Evolutionary conservation across 2,797 vertebrate genomes (phyloP).

Genomic region (Myotis vivesi): DNA sequence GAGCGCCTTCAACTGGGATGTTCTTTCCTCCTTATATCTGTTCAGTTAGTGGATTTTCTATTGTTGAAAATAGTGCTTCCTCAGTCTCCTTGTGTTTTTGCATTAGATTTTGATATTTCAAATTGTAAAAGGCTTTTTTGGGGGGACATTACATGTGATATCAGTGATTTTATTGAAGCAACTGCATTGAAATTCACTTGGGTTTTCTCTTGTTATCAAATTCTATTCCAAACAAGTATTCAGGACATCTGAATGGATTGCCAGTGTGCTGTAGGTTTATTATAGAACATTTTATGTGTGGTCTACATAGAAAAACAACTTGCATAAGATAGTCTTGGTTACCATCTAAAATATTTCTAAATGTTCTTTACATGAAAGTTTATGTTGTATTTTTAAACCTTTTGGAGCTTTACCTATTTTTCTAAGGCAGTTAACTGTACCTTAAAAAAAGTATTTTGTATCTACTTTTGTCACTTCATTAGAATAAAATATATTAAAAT

Average conservation of each 20-base stretch:
- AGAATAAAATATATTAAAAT: constrained; percentile 78
- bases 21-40: background rate
- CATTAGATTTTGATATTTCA: background rate
- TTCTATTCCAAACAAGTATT: constrained; percentile 27
- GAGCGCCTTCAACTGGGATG: background rate
- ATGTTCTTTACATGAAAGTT: constrained; percentile 70
- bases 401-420: constrained; percentile 73
- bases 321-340: constrained; percentile 60
- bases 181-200: constrained; percentile 17
- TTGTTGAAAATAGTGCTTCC: background rate
- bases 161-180: constrained; percentile 14
- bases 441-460: constrained; percentile 72
- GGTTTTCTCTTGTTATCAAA: constrained; percentile 33
- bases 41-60: background rate
- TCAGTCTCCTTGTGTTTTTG: background rate
- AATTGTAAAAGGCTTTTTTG: background rate
- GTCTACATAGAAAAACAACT: constrained; percentile 37
- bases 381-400: constrained; percentile 72
- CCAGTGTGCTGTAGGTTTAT: background rate
- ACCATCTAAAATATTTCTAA: constrained; percentile 65
- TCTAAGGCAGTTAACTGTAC: constrained; percentile 76
- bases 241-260: constrained; percentile 24
- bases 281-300: constrained; percentile 26
- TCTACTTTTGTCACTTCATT: constrained; percentile 78
- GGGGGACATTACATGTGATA: background rate